Conservation (phyloP, 2,113 vertebrate species). For the Amphilophus citrinellus region DNA sequence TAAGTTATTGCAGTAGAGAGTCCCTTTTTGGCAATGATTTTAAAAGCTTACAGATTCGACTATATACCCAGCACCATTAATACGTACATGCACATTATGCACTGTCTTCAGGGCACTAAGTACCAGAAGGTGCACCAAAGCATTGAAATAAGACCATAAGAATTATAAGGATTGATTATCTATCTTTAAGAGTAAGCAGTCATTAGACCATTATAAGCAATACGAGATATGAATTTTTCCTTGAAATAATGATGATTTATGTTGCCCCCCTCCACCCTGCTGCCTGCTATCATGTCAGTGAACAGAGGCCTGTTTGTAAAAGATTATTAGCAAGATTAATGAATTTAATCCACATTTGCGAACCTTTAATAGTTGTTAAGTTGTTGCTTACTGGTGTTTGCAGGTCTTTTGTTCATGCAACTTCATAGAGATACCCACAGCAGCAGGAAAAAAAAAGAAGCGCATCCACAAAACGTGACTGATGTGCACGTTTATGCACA, state of each 20-base stretch:
- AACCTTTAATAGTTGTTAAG: not conserved
- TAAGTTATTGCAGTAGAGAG: not conserved
- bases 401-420: not conserved
- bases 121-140: not conserved
- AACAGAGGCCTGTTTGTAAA: not conserved
- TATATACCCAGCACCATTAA: not conserved
- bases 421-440: not conserved
- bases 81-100: not conserved
- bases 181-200: not conserved
- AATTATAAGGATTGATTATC: not conserved
- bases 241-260: not conserved
- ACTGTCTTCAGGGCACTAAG: not conserved
- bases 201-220: not conserved
- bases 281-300: too few species aligned
- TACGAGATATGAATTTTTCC: not conserved
- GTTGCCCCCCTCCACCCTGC: too few species aligned
- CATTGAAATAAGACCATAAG: not conserved
- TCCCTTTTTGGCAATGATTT: conserved; percentile 28
- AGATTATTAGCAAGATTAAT: not conserved
- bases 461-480: not conserved
- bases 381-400: not conserved
- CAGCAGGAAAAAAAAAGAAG: not conserved
- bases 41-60: conserved; percentile 23
- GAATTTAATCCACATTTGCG: not conserved
- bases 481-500: not conserved